phyloP scores from a whole-genome alignment of 2,113 vertebrate genomes.

The Cinclus cinclus region DNA sequence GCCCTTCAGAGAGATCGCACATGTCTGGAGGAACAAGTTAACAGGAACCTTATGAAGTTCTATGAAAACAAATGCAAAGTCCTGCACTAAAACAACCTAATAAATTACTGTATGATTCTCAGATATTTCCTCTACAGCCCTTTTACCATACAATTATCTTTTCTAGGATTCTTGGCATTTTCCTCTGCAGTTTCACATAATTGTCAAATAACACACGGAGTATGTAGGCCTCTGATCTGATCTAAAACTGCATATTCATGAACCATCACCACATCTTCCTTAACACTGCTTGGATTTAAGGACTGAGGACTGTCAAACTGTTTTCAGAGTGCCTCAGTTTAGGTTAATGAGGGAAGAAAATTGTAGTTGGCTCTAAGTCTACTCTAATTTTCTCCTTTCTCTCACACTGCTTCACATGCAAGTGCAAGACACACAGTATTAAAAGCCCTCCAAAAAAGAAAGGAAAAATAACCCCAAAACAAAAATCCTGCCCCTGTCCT shows the following conservation, averaged over 20 bases:
- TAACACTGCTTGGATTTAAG: background rate
- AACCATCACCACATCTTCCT: background rate
- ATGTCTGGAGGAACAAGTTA: background rate
- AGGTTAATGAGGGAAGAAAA: background rate
- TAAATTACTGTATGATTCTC: background rate
- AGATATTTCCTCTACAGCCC: background rate
- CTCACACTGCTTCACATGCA: background rate
- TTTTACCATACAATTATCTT: background rate
- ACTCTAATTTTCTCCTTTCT: background rate
- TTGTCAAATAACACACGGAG: background rate
- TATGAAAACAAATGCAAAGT: background rate
- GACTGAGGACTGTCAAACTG: background rate
- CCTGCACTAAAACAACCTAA: background rate
- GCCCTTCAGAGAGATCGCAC: background rate
- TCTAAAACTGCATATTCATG: background rate
- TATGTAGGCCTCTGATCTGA: background rate
- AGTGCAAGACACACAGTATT: background rate
- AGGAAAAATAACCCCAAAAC: background rate
- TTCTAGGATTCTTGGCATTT: background rate
- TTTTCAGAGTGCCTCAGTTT: background rate
- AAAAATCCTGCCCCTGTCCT: rapidly evolving
- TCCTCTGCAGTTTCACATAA: background rate
- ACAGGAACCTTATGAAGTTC: background rate
- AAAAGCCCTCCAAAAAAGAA: background rate
- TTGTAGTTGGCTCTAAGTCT: background rate